Percentiles rank a stretch among this genome's conserved stretches.
phyloP scores from a whole-genome alignment of 2,113 vertebrate species.

The Phylloscopus trochiloides region DNA sequence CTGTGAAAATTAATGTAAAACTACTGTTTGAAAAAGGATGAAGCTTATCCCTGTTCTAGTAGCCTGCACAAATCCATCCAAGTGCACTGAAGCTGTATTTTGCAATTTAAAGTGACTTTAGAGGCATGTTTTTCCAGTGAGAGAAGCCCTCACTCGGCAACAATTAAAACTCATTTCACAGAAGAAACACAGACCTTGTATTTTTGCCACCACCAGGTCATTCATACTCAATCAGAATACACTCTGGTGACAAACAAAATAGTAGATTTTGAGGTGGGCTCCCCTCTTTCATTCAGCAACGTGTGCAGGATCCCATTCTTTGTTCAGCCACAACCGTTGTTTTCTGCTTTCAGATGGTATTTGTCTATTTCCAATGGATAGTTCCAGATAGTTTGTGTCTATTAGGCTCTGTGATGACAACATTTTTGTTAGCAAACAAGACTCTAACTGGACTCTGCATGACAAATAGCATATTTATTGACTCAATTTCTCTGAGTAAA shows the following conservation, averaged over 20 bases:
- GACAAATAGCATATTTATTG: slow-evolving; percentile 69
- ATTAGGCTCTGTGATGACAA: slow-evolving; percentile 54
- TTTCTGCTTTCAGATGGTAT: slow-evolving; percentile 55
- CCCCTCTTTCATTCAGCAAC: background rate
- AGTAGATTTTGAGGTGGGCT: background rate
- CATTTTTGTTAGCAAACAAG: slow-evolving; percentile 58
- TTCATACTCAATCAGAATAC: background rate
- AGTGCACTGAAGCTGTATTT: background rate
- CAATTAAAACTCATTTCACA: slow-evolving; percentile 7
- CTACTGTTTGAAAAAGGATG: background rate
- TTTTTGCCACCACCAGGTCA: background rate
- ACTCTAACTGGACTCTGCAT: slow-evolving; percentile 58
- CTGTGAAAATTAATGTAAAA: slow-evolving; percentile 19
- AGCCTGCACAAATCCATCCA: slow-evolving; percentile 21
- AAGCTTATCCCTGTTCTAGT: background rate
- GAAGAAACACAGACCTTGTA: background rate
- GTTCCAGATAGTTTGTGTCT: slow-evolving; percentile 44
- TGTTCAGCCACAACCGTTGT: background rate
- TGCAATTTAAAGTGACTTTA: background rate
- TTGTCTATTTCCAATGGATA: slow-evolving; percentile 23
- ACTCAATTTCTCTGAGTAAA: slow-evolving; percentile 63
- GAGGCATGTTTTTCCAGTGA: background rate
- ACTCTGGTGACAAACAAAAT: background rate
- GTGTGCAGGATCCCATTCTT: background rate
- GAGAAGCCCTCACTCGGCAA: background rate